Conservation (phyloP, 2,888 invertebrate genomes). For the Orgyia antiqua region DNA sequence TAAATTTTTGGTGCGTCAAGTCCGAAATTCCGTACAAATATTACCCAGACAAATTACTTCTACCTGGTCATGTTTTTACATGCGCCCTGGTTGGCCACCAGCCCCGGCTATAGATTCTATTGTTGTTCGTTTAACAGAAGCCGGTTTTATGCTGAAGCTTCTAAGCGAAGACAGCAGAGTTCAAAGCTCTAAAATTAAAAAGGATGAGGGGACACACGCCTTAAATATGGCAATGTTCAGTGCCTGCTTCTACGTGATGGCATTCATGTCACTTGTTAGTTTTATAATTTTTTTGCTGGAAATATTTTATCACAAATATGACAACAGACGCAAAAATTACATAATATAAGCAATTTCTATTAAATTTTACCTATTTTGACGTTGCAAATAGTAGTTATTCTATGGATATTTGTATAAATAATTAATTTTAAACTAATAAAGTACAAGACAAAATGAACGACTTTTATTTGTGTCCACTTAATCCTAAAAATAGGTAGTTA, state of each 20-base stretch:
- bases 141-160: conserved; percentile 20
- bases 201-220: conserved; percentile 11
- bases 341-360: too few species aligned
- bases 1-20: conserved; percentile 13
- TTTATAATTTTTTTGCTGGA: too few species aligned
- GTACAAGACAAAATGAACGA: too few species aligned
- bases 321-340: too few species aligned
- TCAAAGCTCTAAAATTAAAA: conserved; percentile 2
- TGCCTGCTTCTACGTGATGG: conserved; percentile 42
- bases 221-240: conserved; percentile 31
- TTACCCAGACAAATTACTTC: conserved; percentile 29
- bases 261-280: conserved; percentile 31
- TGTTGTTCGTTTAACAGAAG: conserved; percentile 31
- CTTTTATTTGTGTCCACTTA: too few species aligned
- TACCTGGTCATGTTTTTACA: conserved; percentile 30
- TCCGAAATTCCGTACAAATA: conserved; percentile 31
- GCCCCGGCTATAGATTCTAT: conserved; percentile 25
- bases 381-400: too few species aligned
- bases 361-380: too few species aligned
- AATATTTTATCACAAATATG: too few species aligned
- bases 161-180: not conserved
- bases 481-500: too few species aligned
- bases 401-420: too few species aligned
- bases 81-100: conserved; percentile 51
- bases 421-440: too few species aligned